A percentile compares a stretch with the other conserved stretches of the same genome.
These are phyloP conservation scores for Liolophura sinensis DNA, from an alignment of 1,140 invertebrate species.

Conservation along the genomic window DNA sequence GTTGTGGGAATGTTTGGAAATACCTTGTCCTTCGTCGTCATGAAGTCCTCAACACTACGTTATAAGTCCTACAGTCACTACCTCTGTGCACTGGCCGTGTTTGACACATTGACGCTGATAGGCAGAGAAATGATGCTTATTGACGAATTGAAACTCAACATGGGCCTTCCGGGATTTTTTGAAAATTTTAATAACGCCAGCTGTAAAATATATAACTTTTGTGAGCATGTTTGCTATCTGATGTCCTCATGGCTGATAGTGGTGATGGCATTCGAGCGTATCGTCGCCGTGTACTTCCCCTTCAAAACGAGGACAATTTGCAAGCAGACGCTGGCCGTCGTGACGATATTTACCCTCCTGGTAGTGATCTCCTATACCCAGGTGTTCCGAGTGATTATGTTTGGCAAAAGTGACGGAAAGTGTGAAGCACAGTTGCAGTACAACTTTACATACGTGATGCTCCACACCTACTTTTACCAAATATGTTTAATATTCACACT, in stretches of 20 bases:
- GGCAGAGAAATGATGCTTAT: slow-evolving; percentile 19
- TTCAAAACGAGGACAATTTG: slow-evolving; percentile 31
- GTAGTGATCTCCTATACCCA: slow-evolving; percentile 38
- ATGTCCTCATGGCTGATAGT: slow-evolving; percentile 43
- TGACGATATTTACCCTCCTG: slow-evolving; percentile 25
- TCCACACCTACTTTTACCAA: slow-evolving; percentile 25
- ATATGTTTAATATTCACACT: slow-evolving; percentile 17
- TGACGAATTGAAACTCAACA: slow-evolving; percentile 15
- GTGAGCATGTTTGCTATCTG: slow-evolving; percentile 30
- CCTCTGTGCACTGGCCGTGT: slow-evolving; percentile 37
- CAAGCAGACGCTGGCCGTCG: slow-evolving; percentile 23
- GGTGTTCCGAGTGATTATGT: slow-evolving; percentile 22
- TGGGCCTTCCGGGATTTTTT: slow-evolving; percentile 8
- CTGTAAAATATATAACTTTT: slow-evolving; percentile 33
- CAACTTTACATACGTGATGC: slow-evolving; percentile 9
- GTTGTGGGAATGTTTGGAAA: slow-evolving; percentile 41
- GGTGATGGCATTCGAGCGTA: slow-evolving; percentile 33
- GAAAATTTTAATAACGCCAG: slow-evolving; percentile 17
- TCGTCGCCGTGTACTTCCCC: slow-evolving; percentile 39
- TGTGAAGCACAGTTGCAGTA: slow-evolving; percentile 12
- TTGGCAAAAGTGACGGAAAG: slow-evolving; percentile 5
- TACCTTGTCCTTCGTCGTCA: slow-evolving; percentile 37
- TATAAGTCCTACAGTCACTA: slow-evolving; percentile 44
- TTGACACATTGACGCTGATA: slow-evolving; percentile 39
- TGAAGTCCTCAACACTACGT: slow-evolving; percentile 35